Base-by-base conservation (phyloP, 2,888 invertebrate genomes). In the Gisinianus flammeolus region DNA sequence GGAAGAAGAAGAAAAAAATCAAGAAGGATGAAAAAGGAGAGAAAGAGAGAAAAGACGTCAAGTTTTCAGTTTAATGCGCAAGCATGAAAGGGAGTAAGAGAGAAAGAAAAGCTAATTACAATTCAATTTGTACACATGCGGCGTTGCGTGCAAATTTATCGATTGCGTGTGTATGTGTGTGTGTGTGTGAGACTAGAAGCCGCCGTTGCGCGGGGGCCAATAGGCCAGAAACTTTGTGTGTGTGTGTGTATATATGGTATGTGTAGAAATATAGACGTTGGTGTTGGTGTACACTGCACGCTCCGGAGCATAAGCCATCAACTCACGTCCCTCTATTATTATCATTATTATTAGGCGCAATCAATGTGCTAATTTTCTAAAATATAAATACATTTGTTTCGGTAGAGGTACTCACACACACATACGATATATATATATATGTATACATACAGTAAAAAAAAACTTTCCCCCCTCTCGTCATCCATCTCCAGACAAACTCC, bases 81-180 rank as follows among this genome's bases (percentile, higher is more conserved):
- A 67, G 35, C 67, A 16, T 26, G 44, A 64, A n/a, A n/a, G n/a
- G n/a, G 22, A 26, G 28, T 26, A 64, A 28, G 64, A 64, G 58
- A 67, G 67, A 24, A n/a, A 31, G 24, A 35, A 35, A 68, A 6
- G 68, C 26, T 68, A 68, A 68, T 68, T 68, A 44, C 44, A 44
- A 35, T 26, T 35, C 68, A 68, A 68, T 68, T 68, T 33, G 67
- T 67, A 62, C 62, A 62, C 62, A 62, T 62, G 62, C 62, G 62
- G 62, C 62, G 62, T 62, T 62, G 62, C 62, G 62, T 62, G 62
- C 28, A 62, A 62, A 62, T 26, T 62, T 58, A 62, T 62, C 62
- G 62, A 62, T 62, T 62, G 62, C 62, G 28, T 62, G 44, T 19
- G n/a, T n/a, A n/a, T n/a, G n/a, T n/a, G n/a, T n/a, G n/a, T n/a